A percentile compares a stretch with the other conserved stretches of the same genome.
phyloP scores from a whole-genome alignment of 2,797 vertebrate genomes.

The Sebastes diploproa region DNA sequence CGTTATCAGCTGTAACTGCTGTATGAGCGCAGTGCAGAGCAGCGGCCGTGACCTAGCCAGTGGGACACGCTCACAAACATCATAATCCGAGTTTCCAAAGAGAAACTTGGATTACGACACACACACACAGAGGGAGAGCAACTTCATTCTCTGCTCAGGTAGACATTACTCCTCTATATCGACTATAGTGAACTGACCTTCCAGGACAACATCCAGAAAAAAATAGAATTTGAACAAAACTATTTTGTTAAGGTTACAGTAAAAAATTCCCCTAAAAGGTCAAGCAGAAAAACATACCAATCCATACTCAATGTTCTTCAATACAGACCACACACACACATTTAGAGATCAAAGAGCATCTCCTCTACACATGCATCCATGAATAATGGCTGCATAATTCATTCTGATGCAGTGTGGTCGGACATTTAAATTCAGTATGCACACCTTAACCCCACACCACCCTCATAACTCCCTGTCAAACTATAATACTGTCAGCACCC shows the following conservation, averaged over 20 bases:
- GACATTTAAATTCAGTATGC: neutral
- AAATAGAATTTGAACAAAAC: neutral
- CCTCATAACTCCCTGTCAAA: slow-evolving; percentile 29
- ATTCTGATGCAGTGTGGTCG: slow-evolving; percentile 27
- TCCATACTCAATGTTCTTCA: neutral
- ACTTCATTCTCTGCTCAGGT: too few relatives aligned
- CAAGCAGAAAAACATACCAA: neutral
- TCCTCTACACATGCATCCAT: slow-evolving; percentile 23
- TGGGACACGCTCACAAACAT: too few relatives aligned
- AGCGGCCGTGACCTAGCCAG: too few relatives aligned
- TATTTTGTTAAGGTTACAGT: neutral
- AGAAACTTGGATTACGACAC: too few relatives aligned
- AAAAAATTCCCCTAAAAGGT: neutral
- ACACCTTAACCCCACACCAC: neutral
- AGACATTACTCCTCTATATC: too few relatives aligned
- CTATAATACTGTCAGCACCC: slow-evolving; percentile 20
- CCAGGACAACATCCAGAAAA: neutral
- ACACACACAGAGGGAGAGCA: too few relatives aligned
- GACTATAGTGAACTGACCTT: neutral
- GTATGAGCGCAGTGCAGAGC: too few relatives aligned
- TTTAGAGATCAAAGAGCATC: slow-evolving; percentile 11
- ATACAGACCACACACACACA: neutral
- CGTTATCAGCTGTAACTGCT: too few relatives aligned
- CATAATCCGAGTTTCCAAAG: too few relatives aligned
- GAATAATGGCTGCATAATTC: slow-evolving; percentile 53